Evolutionary conservation across 1,140 invertebrate species (phyloP), one percentile per base, ranked within the genome.

Genomic region (Homalodisca vitripennis): DNA sequence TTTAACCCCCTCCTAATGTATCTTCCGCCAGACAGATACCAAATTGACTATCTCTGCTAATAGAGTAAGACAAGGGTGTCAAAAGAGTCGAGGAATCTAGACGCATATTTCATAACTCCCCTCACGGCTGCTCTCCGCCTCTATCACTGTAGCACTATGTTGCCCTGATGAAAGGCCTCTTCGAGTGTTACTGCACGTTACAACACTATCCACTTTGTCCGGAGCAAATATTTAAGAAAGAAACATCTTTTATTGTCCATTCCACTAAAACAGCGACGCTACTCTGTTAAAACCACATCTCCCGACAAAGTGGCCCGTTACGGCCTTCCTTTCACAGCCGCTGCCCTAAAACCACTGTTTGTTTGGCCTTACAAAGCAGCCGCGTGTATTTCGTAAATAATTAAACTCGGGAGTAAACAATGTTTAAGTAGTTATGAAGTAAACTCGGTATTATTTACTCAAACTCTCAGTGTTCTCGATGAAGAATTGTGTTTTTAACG

Each of bases 31-130:
- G 55, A 29, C 55, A 14, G 20, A 53, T 13, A 10, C 55, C 55
- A 29, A 60, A 29, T 29, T 60, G 55, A 60, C 26, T 60, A 6
- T 60, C 22, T 13, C 24, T 12, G 55, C 55, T 60, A 60, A 60
- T 60, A 60, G 55, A 26, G 55, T 6, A 27, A 60, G 55, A 60
- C 55, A 60, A 60, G 55, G 55, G 55, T 60, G 55, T 60, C 55
- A 29, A 29, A 60, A 29, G 55, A 3, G 26, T 41, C 6, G 27
- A 6, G 26, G 55, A 3, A 24, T 27, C 14, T 24, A 60, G 55
- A 60, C 14, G 27, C 55, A 60, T 60, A 22, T 60, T 6, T 60
- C 55, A 60, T 60, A 60, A 20, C 27, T 27, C 55, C 22, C 55
- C 55, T 13, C 34, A 41, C 34, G 17, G 34, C 17, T 17, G 6